Base-by-base conservation (phyloP, 1,140 invertebrate genomes). In the Halotydeus destructor region DNA sequence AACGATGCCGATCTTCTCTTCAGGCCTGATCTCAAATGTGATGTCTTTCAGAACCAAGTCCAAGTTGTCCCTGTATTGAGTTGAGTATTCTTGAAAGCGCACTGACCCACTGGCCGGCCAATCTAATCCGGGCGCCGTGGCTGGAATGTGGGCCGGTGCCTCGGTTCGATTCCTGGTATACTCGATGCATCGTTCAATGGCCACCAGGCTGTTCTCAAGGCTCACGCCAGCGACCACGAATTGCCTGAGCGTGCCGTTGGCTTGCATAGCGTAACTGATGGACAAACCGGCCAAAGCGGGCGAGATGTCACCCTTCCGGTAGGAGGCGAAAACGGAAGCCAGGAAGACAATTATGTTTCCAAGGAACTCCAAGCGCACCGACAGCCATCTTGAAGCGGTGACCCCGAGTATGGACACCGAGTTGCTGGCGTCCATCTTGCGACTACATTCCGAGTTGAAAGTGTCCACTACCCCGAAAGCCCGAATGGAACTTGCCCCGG, bases 251-350 rank as follows among this genome's bases (percentile, higher is more conserved):
- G 62, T 64, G 46, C 60, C 57, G 16, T 70, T 55, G 43, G 79
- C 76, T 67, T 79, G 78, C 36, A 89, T 60, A 23, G 84, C 77
- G 58, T 88, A 91, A 52, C 76, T 84, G 50, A 91, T 69, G 1
- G 83, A 86, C 21, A 91, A 63, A 33, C 85, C 85, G 34, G 88
- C 82, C 32, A 82, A 56, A 30, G 82, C 83, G 21, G 82, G 62
- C 51, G 75, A 59, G 41, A 58, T 68, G 42, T 79, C 69, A 39
- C 74, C 69, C 24, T 64, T 69, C 6, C 50, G 37, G n/a, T n/a
- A n/a, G 2, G 61, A 55, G 36, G 60, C 59, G 44, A 62, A 55
- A 1, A 60, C 36, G 3, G 54, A 48, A 14, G 58, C 51, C 5
- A 54, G 21, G 19, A 62, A 52, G 0, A 60, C 51, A 25, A 61